These are phyloP conservation scores for Zosterops hypoxanthus DNA, from an alignment of 2,113 vertebrate genomes.

Conservation along the genomic window DNA sequence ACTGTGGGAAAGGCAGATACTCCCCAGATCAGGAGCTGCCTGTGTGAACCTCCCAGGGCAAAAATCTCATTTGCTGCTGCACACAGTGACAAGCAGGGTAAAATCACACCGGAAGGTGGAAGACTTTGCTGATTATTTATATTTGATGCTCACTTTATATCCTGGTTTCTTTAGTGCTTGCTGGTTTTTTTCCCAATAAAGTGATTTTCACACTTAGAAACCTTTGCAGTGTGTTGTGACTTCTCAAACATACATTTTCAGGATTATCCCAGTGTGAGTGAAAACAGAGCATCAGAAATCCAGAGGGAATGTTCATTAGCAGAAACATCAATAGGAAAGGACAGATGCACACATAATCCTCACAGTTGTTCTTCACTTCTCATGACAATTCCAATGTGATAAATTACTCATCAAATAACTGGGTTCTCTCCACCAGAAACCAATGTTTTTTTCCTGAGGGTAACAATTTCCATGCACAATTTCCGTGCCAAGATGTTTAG, in stretches of 20 bases:
- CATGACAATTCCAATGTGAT: not conserved
- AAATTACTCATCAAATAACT: not conserved
- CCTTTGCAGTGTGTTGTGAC: not conserved
- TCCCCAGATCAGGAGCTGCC: not conserved
- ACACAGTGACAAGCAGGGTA: not conserved
- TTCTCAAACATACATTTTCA: not conserved
- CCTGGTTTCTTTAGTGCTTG: not conserved
- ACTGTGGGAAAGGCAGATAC: not conserved
- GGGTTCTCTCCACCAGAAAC: not conserved
- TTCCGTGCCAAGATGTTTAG: not conserved
- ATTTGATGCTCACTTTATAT: not conserved
- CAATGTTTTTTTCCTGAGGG: not conserved
- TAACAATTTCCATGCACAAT: not conserved
- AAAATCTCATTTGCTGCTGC: not conserved
- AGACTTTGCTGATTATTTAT: not conserved
- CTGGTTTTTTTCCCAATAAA: not conserved
- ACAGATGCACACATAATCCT: not conserved
- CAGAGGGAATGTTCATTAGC: not conserved
- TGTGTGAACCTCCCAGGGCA: not conserved
- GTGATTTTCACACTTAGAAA: not conserved
- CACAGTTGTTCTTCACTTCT: not conserved
- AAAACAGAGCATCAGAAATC: not conserved
- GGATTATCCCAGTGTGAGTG: not conserved
- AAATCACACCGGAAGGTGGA: not conserved
- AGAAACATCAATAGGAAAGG: not conserved